These are phyloP conservation scores for Prolemur simus DNA, from an alignment of 2,113 vertebrate genomes.

Conservation along the genomic window DNA sequence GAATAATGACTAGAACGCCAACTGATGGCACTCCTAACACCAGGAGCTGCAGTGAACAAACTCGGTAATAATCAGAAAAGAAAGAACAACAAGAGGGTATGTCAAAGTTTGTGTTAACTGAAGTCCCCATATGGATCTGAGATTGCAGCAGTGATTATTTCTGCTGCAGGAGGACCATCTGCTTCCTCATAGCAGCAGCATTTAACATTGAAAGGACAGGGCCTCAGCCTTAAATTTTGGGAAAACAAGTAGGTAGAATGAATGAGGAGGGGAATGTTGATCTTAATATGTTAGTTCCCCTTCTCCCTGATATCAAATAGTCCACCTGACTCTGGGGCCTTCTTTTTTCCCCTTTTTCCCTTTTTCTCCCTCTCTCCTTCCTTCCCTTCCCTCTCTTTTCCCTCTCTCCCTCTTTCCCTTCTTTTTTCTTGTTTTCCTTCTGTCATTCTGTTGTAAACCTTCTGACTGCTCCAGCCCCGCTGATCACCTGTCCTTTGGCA, in stretches of 20 bases:
- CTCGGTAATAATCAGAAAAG: background rate
- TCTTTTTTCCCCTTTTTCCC: background rate
- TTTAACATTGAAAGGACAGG: background rate
- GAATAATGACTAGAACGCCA: background rate
- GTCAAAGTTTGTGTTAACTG: background rate
- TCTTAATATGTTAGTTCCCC: background rate
- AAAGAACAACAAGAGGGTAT: background rate
- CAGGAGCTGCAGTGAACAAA: background rate
- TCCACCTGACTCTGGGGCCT: background rate
- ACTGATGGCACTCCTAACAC: background rate
- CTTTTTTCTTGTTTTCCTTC: background rate
- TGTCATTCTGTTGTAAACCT: background rate
- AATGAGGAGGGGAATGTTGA: background rate
- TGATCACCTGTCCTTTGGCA: background rate
- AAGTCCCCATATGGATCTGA: background rate
- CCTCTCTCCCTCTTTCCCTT: rapidly evolving
- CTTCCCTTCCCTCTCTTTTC: background rate
- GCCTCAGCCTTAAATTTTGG: background rate
- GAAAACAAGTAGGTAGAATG: background rate
- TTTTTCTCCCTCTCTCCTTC: background rate
- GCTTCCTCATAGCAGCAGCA: background rate
- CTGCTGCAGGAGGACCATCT: background rate
- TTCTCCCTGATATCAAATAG: background rate
- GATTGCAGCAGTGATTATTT: background rate
- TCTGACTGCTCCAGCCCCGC: background rate